Evolutionary conservation across 1,140 invertebrate genomes (phyloP), one percentile per base, ranked within the genome.

Genomic region (Odontomachus brunneus): DNA sequence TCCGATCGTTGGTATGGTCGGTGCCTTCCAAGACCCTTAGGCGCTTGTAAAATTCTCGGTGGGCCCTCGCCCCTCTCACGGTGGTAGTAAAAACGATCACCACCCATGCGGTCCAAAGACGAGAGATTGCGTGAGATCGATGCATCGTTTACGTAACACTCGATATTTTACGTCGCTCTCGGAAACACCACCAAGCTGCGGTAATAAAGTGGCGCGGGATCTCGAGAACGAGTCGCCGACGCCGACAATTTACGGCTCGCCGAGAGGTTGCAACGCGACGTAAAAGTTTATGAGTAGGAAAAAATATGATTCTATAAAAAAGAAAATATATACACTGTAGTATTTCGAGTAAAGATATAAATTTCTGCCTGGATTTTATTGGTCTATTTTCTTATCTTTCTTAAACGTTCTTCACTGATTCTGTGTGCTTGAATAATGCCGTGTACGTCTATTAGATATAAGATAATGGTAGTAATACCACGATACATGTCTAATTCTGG

Each of bases 11-110:
- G 80, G 74, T 17, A 53, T 51, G n/a, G 4, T 55, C 44, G 26
- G 49, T 24, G 51, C 15, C 67, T 62, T 24, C 29, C 60, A 19
- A 33, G 66, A 55, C 69, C 57, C 62, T 75, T 38, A 11, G 49
- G 17, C 2, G 14, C 38, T 55, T 7, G 1, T 55, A 19, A 74
- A 63, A 62, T 51, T 66, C 44, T 48, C 24, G 66, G 66, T 71
- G 73, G 83, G 67, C 69, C 53, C 73, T n/a, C n/a, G n/a, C 38
- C 66, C 44, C 86, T 83, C 88, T 85, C 66, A 62, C 9, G 33
- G 26, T 24, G 60, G 24, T 72, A 83, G 76, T 88, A 88, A 88
- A 88, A 69, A 48, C 19, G 72, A 74, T 17, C 33, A 53, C 26
- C 26, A 53, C 29, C 48, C 66, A 26, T 84, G 49, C 55, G 66